Base-by-base conservation (phyloP, 2,888 invertebrate species). In the Conistra vaccinii region DNA sequence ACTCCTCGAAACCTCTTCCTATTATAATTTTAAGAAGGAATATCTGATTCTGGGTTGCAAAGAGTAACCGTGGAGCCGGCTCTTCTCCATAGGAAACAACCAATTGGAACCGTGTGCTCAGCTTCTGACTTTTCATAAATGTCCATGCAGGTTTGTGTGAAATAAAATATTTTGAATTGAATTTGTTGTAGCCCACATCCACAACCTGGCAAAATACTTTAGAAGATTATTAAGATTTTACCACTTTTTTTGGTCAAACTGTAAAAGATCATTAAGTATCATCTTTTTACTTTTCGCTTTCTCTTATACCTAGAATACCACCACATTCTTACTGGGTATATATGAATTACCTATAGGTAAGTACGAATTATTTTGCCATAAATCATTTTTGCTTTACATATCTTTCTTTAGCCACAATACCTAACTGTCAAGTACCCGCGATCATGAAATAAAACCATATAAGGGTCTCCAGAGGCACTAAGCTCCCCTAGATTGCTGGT, bases 371-470 rank as follows among this genome's bases (percentile, higher is more conserved):
- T 45, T 26, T 45, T 20, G 7, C 2, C 26, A 76, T 74, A n/a
- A 73, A 29, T n/a, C n/a, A 29, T 39, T 48, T 63, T 23, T 60
- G 29, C 3, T 67, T 67, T 53, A 7, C 23, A 35, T 39, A 26
- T 20, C 12, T 57, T 14, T n/a, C 14, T 29, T 48, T 39, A 69
- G 14, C 14, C n/a, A n/a, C 51, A 45, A 32, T 26, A 45, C n/a
- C 20, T 26, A 32, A 45, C 39, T 17, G 29, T 23, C n/a, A 53
- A 63, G 53, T 48, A 58, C 57, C 23, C 14, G 20, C 4, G 26
- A 42, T 55, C 79, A 32, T 73, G 53, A 69, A 55, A 69, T 29
- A 73, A 42, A 73, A 69, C 80, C 61, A 48, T 75, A 57, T 58
- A 61, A 48, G 39, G 45, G 17, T 60, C 29, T 32, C n/a, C 35